Conservation (phyloP, 2,113 vertebrate species). For the Cephalopholis sonnerati region DNA sequence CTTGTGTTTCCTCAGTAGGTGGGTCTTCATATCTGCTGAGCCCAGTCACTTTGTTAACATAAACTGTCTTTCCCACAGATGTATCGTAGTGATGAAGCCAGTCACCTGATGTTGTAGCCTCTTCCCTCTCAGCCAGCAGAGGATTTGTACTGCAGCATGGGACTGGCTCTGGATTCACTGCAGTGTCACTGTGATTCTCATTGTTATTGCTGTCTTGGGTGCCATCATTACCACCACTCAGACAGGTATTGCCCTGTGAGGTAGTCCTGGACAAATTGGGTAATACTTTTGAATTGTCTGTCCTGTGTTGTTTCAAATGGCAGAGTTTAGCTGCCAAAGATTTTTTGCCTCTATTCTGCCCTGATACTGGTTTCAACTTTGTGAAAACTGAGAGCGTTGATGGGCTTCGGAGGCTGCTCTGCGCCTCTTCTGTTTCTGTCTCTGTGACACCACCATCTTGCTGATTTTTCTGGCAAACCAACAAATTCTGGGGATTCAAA, state of each 20-base stretch:
- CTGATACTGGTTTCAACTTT: constrained; percentile 53
- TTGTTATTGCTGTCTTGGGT: constrained; percentile 34
- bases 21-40: constrained; percentile 90
- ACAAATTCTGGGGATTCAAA: not conserved
- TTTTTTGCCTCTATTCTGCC: constrained; percentile 49
- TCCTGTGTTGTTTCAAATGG: constrained; percentile 81
- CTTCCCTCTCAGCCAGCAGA: constrained; percentile 8
- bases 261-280: constrained; percentile 21
- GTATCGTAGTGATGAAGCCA: constrained; percentile 92
- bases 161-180: not conserved
- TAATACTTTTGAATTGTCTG: constrained; percentile 42
- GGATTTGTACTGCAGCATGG: constrained; percentile 5
- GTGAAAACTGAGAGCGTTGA: constrained; percentile 60
- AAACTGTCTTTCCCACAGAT: constrained; percentile 87
- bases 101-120: constrained; percentile 42
- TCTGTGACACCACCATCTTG: constrained; percentile 11
- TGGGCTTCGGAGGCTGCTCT: constrained; percentile 34
- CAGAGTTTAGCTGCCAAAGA: constrained; percentile 91
- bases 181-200: constrained; percentile 1
- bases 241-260: not conserved
- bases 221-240: not conserved
- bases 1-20: constrained; percentile 73
- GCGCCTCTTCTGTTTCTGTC: not conserved
- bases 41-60: constrained; percentile 92
- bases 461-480: constrained; percentile 6